phyloP scores from a whole-genome alignment of 2,888 invertebrate genomes.

The Pollenia amentaria region DNA sequence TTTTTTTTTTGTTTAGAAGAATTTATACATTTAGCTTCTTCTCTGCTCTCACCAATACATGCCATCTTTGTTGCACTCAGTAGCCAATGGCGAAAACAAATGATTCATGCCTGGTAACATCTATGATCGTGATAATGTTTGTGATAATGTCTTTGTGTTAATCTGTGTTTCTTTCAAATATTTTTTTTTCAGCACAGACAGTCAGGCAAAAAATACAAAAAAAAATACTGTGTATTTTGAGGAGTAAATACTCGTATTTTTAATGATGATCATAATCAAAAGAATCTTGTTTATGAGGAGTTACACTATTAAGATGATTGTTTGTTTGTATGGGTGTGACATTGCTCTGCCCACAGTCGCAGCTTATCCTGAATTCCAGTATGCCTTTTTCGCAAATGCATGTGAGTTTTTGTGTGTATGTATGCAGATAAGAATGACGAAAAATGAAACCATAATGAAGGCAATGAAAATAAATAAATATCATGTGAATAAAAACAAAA shows the following conservation, averaged over 20 bases:
- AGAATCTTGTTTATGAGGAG: slow-evolving; percentile 65
- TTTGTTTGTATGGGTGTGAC: slow-evolving; percentile 51
- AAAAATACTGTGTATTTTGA: slow-evolving; percentile 12
- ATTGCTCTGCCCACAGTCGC: slow-evolving; percentile 28
- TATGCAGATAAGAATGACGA: slow-evolving; percentile 62
- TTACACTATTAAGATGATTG: slow-evolving; percentile 37
- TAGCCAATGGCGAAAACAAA: slow-evolving; percentile 34
- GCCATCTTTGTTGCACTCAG: slow-evolving; percentile 28
- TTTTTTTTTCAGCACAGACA: slow-evolving; percentile 34
- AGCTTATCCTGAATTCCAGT: slow-evolving; percentile 46
- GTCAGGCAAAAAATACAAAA: slow-evolving; percentile 19
- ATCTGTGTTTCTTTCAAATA: slow-evolving; percentile 33
- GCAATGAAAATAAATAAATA: slow-evolving; percentile 32
- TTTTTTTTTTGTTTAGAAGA: slow-evolving; percentile 44
- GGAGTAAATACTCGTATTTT: neutral
- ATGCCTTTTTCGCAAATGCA: neutral
- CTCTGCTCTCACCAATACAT: neutral
- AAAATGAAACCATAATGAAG: slow-evolving; percentile 41
- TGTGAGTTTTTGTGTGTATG: slow-evolving; percentile 5
- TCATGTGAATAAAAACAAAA: slow-evolving; percentile 1
- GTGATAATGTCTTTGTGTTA: slow-evolving; percentile 71
- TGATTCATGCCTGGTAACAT: slow-evolving; percentile 67
- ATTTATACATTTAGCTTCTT: slow-evolving; percentile 27
- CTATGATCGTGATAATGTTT: slow-evolving; percentile 65
- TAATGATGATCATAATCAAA: slow-evolving; percentile 45